Evolutionary conservation across 2,113 vertebrate species (phyloP).

Genomic region (Chinchilla lanigera): DNA sequence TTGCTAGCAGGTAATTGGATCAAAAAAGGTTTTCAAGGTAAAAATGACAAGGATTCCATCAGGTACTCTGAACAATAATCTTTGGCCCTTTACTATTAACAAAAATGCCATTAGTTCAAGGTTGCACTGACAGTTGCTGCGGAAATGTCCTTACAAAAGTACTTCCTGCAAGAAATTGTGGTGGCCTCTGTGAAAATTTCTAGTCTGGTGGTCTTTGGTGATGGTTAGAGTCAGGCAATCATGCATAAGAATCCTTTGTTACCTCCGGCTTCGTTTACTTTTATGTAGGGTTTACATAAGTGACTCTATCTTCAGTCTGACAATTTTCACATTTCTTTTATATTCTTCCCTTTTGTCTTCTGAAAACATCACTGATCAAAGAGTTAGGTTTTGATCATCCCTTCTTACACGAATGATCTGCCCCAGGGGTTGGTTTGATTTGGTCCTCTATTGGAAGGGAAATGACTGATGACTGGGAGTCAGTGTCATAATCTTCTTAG

Average conservation of each 20-base stretch:
- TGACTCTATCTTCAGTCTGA: neutral
- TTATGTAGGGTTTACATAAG: neutral
- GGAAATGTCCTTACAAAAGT: neutral
- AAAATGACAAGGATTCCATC: neutral
- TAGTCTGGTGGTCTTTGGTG: neutral
- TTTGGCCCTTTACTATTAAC: neutral
- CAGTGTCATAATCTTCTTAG: neutral
- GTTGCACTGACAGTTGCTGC: neutral
- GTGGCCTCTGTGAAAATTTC: neutral
- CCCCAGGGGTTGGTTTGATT: neutral
- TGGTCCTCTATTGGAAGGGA: neutral
- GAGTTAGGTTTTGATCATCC: neutral
- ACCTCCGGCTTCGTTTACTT: neutral
- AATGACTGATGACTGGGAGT: neutral
- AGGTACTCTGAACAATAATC: neutral
- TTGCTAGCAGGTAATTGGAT: neutral
- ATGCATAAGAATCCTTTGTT: neutral
- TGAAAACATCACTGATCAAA: neutral
- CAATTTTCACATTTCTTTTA: neutral
- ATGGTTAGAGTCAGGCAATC: neutral
- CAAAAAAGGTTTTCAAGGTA: neutral
- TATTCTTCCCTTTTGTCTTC: neutral
- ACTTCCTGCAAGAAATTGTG: neutral
- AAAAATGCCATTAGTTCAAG: neutral
- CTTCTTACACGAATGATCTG: neutral